Evolutionary conservation across 2,888 invertebrate species (phyloP).

Genomic region (Deroplatys truncata): DNA sequence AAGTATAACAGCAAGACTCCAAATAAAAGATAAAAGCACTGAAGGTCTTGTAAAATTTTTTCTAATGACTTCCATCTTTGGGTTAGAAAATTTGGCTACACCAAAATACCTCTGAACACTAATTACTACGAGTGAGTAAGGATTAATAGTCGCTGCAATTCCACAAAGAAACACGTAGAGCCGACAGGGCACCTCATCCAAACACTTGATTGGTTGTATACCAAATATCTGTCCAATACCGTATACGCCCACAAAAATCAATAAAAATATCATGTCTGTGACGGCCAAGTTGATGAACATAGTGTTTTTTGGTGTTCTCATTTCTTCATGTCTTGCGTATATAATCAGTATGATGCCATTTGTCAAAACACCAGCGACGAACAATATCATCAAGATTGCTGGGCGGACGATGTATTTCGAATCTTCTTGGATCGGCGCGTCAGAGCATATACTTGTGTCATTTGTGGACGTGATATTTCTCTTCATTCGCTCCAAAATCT

Average conservation of each 20-base stretch:
- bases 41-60: not conserved
- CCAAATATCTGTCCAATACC: not conserved
- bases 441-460: too few species aligned
- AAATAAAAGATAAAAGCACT: not conserved
- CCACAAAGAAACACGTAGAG: not conserved
- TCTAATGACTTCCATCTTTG: not conserved
- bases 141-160: not conserved
- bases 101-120: not conserved
- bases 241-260: not conserved
- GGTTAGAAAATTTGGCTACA: not conserved
- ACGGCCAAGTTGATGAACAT: not conserved
- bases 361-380: not conserved
- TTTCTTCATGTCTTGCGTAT: not conserved
- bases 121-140: not conserved
- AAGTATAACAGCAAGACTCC: not conserved
- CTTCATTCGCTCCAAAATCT: too few species aligned
- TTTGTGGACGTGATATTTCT: too few species aligned
- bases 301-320: not conserved
- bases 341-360: not conserved
- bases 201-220: not conserved
- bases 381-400: not conserved
- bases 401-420: too few species aligned
- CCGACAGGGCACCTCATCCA: not conserved
- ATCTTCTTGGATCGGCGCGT: too few species aligned
- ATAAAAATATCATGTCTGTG: not conserved